These are phyloP conservation scores for Otus sunia DNA, from an alignment of 2,113 vertebrate species.

Conservation along the genomic window DNA sequence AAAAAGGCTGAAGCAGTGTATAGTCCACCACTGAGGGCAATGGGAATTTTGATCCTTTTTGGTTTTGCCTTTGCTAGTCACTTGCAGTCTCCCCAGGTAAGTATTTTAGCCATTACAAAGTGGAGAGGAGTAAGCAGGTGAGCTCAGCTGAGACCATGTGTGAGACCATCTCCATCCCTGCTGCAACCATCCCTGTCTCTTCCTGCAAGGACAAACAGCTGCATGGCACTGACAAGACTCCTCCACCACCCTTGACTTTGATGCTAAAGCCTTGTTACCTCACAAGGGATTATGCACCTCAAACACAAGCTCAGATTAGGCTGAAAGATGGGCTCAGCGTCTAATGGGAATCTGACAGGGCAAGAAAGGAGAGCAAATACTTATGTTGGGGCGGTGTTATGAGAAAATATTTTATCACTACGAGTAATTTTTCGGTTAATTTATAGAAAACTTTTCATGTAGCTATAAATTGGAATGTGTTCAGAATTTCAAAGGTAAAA, in stretches of 20 bases:
- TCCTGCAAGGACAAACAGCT: not conserved
- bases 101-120: accelerated
- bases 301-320: not conserved
- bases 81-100: not conserved
- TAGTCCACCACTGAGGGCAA: not conserved
- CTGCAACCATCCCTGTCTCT: not conserved
- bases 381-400: not conserved
- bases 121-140: not conserved
- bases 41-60: not conserved
- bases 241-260: accelerated
- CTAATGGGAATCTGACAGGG: not conserved
- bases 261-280: not conserved
- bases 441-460: not conserved
- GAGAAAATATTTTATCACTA: not conserved
- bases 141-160: not conserved
- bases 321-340: not conserved
- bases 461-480: not conserved
- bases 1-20: not conserved
- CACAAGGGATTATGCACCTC: not conserved
- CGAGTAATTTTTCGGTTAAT: not conserved
- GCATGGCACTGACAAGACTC: not conserved
- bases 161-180: not conserved
- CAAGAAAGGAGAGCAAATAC: not conserved
- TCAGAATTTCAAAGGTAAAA: not conserved
- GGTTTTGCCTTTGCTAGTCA: not conserved